These are phyloP conservation scores for Speoplatyrhinus poulsoni DNA, from an alignment of 2,113 vertebrate species.

Conservation along the genomic window DNA sequence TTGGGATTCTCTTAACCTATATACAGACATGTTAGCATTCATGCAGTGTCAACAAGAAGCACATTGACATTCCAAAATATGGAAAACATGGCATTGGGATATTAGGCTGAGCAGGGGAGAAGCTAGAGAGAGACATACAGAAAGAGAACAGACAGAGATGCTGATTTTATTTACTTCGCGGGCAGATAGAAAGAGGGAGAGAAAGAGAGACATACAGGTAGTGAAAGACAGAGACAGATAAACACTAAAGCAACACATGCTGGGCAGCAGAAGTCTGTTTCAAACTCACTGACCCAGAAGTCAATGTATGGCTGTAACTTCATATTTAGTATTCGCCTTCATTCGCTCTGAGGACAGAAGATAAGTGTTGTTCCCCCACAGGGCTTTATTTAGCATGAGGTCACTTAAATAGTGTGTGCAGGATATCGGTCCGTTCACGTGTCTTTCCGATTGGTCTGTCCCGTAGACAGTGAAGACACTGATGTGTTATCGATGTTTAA, in stretches of 20 bases:
- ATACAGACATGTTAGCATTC: conserved; percentile 82
- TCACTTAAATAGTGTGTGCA: conserved; percentile 12
- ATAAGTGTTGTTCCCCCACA: conserved; percentile 10
- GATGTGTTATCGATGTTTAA: conserved; percentile 27
- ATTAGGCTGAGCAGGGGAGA: conserved; percentile 11
- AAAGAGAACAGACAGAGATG: conserved; percentile 29
- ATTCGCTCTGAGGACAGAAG: conserved; percentile 7
- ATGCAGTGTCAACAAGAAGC: conserved; percentile 82
- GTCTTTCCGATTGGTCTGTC: conserved; percentile 34
- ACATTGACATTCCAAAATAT: conserved; percentile 81
- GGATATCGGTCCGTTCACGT: conserved; percentile 13
- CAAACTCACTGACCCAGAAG: conserved; percentile 67
- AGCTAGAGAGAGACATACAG: conserved; percentile 1
- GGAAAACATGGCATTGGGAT: conserved; percentile 62
- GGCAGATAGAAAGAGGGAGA: conserved; percentile 8
- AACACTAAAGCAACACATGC: conserved; percentile 71
- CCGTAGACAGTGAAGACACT: conserved; percentile 24
- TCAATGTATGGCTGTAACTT: conserved; percentile 77
- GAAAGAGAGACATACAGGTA: conserved; percentile 31
- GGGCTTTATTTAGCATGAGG: background rate
- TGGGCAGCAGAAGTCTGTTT: conserved; percentile 61
- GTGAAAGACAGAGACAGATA: conserved; percentile 32
- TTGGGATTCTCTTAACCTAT: conserved; percentile 76
- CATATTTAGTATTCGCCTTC: conserved; percentile 40
- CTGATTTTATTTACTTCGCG: conserved; percentile 52